A percentile compares a stretch with the other conserved stretches of the same genome.
Conservation (phyloP, 2,113 vertebrate species). For the Smithornis capensis region DNA sequence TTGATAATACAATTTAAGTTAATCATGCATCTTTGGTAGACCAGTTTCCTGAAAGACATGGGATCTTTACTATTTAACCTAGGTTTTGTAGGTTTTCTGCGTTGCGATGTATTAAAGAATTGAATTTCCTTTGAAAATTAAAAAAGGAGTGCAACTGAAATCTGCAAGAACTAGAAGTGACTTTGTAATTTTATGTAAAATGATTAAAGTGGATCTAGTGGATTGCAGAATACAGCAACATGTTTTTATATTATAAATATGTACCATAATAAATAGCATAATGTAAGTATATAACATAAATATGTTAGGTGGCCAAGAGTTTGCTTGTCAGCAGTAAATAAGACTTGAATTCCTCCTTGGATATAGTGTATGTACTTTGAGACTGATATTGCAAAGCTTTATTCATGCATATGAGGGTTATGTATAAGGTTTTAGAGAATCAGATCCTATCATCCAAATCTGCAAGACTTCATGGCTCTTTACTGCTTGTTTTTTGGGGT, state of each 20-base stretch:
- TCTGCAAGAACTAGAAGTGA: neutral
- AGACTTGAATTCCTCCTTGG: neutral
- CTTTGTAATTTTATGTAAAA: neutral
- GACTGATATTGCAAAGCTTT: neutral
- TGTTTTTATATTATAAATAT: neutral
- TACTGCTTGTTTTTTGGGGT: neutral
- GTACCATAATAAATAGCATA: neutral
- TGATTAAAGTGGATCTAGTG: neutral
- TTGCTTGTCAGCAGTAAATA: neutral
- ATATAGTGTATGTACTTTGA: neutral
- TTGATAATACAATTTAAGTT: neutral
- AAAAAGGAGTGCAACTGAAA: neutral
- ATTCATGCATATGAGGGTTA: neutral
- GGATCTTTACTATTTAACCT: neutral
- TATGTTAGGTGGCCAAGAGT: neutral
- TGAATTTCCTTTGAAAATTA: neutral
- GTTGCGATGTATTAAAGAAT: neutral
- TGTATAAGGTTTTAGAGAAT: constrained; percentile 2
- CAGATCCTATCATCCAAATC: neutral
- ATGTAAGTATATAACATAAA: neutral
- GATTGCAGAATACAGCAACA: neutral
- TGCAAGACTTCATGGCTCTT: neutral
- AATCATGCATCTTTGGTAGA: neutral
- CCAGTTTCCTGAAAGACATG: neutral
- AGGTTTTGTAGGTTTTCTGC: neutral